Base-by-base conservation (phyloP, 35 echinoderm and acorn worm genomes). In the Patiria miniata region DNA sequence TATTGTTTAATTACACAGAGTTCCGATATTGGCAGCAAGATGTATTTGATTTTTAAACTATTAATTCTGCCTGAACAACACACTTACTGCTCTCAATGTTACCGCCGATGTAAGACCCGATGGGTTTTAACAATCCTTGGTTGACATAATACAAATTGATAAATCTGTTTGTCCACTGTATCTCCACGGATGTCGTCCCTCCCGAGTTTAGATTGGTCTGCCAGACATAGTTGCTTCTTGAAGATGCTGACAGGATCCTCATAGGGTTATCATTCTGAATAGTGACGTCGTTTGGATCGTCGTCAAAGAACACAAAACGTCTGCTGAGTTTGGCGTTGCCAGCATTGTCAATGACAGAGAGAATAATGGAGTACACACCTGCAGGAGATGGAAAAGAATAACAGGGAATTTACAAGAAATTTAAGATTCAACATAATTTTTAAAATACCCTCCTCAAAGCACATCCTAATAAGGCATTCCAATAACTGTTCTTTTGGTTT, bases 151-250 rank as follows among this genome's bases (percentile, higher is more conserved):
- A 17, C 38, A 78, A 14, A 39, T 87, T 87, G 0, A 18, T 42
- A 37, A 78, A 87, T 78, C 54, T 68, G 33, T 57, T 76, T 17
- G 51, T 79, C 85, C 85, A 87, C 17, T 52, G 22, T 26, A 87
- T 5, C 4, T 19, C 22, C 28, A 79, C 76, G 22, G 51, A 21
- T 1, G 80, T 82, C 10, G 80, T 9, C 14, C 51, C 19, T 5
- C 9, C 53, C 29, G 82, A 29, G 29, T 36, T 34, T 18, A 84
- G 38, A 34, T 30, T 37, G 18, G 52, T 84, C 5, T 59, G 53
- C 82, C 82, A 84, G 10, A 14, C 8, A 30, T 60, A 60, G 54
- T 65, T 17, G 15, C 51, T 60, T 5, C 36, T 15, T 37, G 82
- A 30, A 19, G 55, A 58, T 1, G 82, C 82, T 58, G 82, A 60